Evolutionary conservation across 2,797 vertebrate species (phyloP).

Genomic region (Simalia tracyae): DNA sequence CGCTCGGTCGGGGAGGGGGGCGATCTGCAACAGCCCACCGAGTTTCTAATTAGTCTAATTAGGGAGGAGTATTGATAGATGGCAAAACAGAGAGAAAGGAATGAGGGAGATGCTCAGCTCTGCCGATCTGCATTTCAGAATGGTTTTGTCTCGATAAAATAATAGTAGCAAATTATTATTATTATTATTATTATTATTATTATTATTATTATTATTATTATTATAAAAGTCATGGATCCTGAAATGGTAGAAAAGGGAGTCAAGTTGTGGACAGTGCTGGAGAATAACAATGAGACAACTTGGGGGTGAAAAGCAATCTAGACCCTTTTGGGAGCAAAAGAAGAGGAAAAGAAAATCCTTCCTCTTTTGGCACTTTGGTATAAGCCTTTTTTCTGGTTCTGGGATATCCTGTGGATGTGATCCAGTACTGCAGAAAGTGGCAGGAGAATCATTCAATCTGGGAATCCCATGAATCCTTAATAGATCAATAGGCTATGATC

Average conservation of each 20-base stretch:
- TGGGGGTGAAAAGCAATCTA: neutral
- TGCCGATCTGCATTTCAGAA: conserved; percentile 52
- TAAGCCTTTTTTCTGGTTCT: neutral
- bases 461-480: neutral
- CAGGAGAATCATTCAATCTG: neutral
- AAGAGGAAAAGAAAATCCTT: neutral
- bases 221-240: neutral
- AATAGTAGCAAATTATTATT: neutral
- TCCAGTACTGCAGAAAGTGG: neutral
- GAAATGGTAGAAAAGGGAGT: neutral
- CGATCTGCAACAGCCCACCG: conserved; percentile 64
- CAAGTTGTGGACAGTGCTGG: neutral
- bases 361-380: neutral
- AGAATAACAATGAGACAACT: conserved; percentile 29
- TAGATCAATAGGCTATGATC: neutral
- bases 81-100: conserved; percentile 59
- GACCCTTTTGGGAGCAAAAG: neutral
- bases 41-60: conserved; percentile 81
- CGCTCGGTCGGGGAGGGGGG: conserved; percentile 61
- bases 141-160: conserved; percentile 35
- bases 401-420: neutral
- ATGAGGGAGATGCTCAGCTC: conserved; percentile 66
- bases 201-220: neutral
- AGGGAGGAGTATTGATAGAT: conserved; percentile 73
- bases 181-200: neutral